Conservation (phyloP, 1,140 invertebrate genomes). For the Drosophila kanapiae region DNA sequence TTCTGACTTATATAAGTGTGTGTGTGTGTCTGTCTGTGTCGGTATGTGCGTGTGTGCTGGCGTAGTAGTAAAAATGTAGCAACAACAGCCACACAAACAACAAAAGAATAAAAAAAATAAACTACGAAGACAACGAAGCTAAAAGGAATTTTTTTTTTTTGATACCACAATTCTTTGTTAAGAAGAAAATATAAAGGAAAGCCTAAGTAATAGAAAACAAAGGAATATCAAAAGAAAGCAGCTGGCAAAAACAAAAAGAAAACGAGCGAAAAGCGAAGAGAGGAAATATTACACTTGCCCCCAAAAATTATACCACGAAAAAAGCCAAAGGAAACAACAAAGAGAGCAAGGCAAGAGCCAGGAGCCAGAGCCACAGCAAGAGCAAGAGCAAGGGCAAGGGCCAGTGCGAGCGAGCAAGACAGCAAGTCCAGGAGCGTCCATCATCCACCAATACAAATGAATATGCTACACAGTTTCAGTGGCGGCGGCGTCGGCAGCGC, state of each 20-base stretch:
- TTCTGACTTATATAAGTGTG: slow-evolving; percentile 43
- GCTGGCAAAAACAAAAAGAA: slow-evolving; percentile 38
- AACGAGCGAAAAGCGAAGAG: slow-evolving; percentile 2
- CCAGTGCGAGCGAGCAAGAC: slow-evolving; percentile 12
- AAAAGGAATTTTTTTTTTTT: slow-evolving; percentile 34
- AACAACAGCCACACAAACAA: slow-evolving; percentile 11
- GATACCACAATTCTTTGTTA: slow-evolving; percentile 43
- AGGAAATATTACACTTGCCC: slow-evolving; percentile 56
- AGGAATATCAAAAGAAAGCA: slow-evolving; percentile 29
- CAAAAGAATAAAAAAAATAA: slow-evolving; percentile 1
- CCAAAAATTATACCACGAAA: slow-evolving; percentile 43
- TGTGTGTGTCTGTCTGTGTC: slow-evolving; percentile 21
- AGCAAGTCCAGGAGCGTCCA: slow-evolving; percentile 10
- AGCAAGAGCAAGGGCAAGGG: slow-evolving; percentile 13
- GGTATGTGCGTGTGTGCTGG: slow-evolving; percentile 28
- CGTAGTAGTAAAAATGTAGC: slow-evolving; percentile 48
- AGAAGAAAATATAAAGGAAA: not conserved
- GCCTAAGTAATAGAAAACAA: not conserved
- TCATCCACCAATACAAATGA: slow-evolving; percentile 66
- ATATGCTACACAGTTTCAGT: slow-evolving; percentile 82
- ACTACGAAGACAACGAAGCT: slow-evolving; percentile 46
- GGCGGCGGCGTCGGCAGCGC: slow-evolving; percentile 63
- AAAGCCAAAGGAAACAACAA: slow-evolving; percentile 6
- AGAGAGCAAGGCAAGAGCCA: not conserved
- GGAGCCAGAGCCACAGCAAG: not conserved